A percentile compares a stretch with the other conserved stretches of the same genome.
These are phyloP conservation scores for Rhinella marina DNA, from an alignment of 2,797 vertebrate genomes.

Conservation along the genomic window DNA sequence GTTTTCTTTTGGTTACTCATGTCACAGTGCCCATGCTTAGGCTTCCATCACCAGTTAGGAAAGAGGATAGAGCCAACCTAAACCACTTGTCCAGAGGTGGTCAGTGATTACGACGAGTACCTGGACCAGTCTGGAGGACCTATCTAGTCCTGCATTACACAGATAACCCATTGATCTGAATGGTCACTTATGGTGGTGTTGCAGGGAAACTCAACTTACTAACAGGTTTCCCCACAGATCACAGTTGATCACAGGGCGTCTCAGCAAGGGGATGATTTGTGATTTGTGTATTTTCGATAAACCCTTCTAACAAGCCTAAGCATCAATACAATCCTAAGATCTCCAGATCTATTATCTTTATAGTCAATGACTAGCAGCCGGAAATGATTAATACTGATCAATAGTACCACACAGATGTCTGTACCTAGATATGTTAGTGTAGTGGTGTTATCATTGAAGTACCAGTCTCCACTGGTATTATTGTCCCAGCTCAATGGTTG, in stretches of 20 bases:
- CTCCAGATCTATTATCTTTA: not conserved
- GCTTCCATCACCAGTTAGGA: not conserved
- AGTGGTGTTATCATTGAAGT: constrained; percentile 75
- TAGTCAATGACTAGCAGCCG: not conserved
- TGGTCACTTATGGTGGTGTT: not conserved
- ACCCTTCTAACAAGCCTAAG: no score
- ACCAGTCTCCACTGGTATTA: constrained; percentile 86
- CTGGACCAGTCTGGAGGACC: no score
- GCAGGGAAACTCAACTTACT: no score
- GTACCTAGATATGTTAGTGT: constrained; percentile 82
- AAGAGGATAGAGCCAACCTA: not conserved
- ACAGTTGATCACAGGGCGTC: no score
- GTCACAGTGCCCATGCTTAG: not conserved
- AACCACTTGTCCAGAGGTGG: not conserved
- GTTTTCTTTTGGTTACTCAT: not conserved
- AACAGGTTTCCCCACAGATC: no score
- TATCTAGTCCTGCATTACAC: not conserved
- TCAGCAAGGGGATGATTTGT: no score
- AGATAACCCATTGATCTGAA: not conserved
- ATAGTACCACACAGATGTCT: constrained; percentile 53
- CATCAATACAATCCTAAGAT: not conserved
- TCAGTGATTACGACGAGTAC: no score
- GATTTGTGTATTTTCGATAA: no score
- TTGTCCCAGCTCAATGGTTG: constrained; percentile 69
- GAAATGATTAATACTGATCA: not conserved